Percentiles rank a stretch among this genome's conserved stretches.
Conservation (phyloP, 2,888 invertebrate genomes). For the Amiota minor region DNA sequence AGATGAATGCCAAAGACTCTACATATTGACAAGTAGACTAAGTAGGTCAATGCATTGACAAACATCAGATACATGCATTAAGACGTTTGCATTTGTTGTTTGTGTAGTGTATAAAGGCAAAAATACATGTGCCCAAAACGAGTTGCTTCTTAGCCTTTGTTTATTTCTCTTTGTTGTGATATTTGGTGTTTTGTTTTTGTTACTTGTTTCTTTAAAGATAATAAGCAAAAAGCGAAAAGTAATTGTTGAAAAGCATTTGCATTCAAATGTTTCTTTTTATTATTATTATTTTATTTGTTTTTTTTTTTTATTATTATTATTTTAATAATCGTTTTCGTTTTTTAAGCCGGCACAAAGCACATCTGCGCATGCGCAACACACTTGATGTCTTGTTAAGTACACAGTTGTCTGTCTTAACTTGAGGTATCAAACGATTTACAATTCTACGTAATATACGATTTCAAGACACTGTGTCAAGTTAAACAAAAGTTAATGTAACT, state of each 20-base stretch:
- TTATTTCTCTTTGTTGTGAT: neutral
- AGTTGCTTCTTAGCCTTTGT: slow-evolving; percentile 51
- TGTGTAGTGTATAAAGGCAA: neutral
- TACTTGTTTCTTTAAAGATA: neutral
- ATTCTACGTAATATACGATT: neutral
- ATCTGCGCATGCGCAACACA: neutral
- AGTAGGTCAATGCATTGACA: too few relatives aligned
- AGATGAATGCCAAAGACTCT: slow-evolving; percentile 1
- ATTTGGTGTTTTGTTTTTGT: neutral
- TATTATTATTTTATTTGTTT: neutral
- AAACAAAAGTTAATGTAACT: too few relatives aligned
- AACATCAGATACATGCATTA: neutral
- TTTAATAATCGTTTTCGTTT: neutral
- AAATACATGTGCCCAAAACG: slow-evolving; percentile 38
- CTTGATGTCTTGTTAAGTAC: too few relatives aligned
- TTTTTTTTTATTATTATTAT: neutral
- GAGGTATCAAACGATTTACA: too few relatives aligned
- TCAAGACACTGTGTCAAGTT: neutral
- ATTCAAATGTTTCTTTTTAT: neutral
- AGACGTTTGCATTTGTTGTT: neutral
- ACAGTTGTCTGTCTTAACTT: neutral
- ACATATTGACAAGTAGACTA: slow-evolving; percentile 30
- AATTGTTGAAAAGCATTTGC: slow-evolving; percentile 5
- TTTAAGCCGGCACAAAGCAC: neutral
- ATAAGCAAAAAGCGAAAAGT: neutral